Evolutionary conservation across 2,888 invertebrate species (phyloP), one percentile per base, ranked within the genome.

Genomic region (Pegoplata infirma): DNA sequence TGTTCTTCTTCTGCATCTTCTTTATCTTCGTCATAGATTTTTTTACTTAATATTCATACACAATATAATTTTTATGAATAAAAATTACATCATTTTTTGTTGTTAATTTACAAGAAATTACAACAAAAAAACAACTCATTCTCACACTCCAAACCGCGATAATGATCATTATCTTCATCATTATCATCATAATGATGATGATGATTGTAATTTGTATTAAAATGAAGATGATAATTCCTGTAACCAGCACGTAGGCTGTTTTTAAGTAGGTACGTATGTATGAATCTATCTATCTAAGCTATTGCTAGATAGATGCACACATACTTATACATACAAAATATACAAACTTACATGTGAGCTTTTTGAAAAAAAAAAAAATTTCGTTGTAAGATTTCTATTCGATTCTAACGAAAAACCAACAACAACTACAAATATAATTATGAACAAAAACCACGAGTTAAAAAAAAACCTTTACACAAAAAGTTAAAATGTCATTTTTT

Each of bases 221-320:
- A 47, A 59, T 64, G 66, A 55, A 61, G 61, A 63, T 68, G 68
- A 68, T 63, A 55, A 59, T 69, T 78, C 69, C 64, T 78, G 59
- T 28, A 74, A 61, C 69, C 74, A 55, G 64, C 74, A 66, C 69
- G 78, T 78, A 71, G 78, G 78, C 69, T 66, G 78, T 51, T 68
- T 46, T 51, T 51, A 59, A 67, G 77, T 58, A 69, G 72, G 72
- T 72, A n/a, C n/a, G n/a, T n/a, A n/a, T n/a, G n/a, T n/a, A n/a
- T n/a, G n/a, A n/a, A n/a, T n/a, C n/a, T n/a, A 58, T 64, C 49
- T 58, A 55, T 64, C 59, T 19, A 64, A 66, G 53, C 64, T 73
- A 56, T 28, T 23, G 40, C 46, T 40, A 59, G 23, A 28, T 14
- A 68, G 12, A 14, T 14, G 40, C 32, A 49, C 14, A 64, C 36